Evolutionary conservation across 2,888 invertebrate species (phyloP), one percentile per base, ranked within the genome.

Genomic region (Melieria picta): DNA sequence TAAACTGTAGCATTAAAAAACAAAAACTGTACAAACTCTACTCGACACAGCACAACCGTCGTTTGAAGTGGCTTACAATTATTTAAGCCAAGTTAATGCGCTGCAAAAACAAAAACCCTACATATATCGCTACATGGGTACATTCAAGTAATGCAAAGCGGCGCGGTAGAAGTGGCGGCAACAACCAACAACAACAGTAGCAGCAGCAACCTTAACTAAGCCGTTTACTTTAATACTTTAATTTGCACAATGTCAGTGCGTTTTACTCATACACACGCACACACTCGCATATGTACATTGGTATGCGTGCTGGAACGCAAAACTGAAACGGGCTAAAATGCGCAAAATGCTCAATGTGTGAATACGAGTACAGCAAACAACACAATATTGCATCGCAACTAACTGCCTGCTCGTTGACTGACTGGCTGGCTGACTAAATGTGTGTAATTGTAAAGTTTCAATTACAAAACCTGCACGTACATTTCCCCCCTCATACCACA

Each of bases 231-330:
- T 66, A 66, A 66, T 66, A 48, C 66, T 66, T 66, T 66, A 66
- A 58, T 66, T 66, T 66, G 50, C 58, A 66, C 58, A 66, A 66
- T 66, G 66, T 66, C 66, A 66, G 42, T 66, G 66, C 66, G 47
- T 50, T 63, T 63, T 47, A 48, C 46, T 30, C 30, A 42, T 43
- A 48, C 16, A 45, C 45, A 55, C 43, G 56, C 43, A 7, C 52
- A 52, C 57, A 57, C 43, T 30, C 50, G 64, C 50, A 50, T 30
- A 30, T 30, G 30, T 30, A 64, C 64, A n/a, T 43, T 7, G 52
- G 43, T 55, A 65, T 55, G 43, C 7, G 45, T 13, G 45, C 13
- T 45, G 30, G 13, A n/a, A n/a, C 11, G 55, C 13, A 65, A 10
- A 55, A 43, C 52, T 30, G 16, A 45, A 55, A 65, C 55, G 16